Evolutionary conservation across 2,888 invertebrate genomes (phyloP).

Genomic region (Epistrophella euchroma): DNA sequence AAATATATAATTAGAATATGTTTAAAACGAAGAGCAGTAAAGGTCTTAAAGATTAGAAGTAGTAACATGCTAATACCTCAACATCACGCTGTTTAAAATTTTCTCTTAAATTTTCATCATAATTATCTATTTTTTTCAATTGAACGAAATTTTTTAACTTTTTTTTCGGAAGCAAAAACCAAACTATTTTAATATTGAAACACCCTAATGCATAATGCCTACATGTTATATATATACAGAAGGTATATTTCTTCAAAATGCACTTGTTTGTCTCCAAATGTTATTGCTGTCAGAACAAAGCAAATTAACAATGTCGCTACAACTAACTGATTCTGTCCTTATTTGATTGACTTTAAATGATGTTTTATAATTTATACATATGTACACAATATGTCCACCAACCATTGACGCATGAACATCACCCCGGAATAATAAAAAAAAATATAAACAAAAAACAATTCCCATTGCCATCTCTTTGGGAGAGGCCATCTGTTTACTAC

Average conservation of each 20-base stretch:
- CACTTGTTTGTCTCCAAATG: conserved; percentile 22
- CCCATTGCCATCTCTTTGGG: conserved; percentile 27
- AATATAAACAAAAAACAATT: background rate
- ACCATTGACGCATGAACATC: conserved; percentile 53
- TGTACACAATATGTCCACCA: background rate
- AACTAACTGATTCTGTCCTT: conserved; percentile 49
- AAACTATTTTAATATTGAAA: too few relatives aligned
- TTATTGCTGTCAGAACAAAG: conserved; percentile 50
- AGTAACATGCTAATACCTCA: too few relatives aligned
- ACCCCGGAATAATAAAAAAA: background rate
- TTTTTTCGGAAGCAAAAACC: too few relatives aligned
- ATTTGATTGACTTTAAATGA: conserved; percentile 58
- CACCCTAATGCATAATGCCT: too few relatives aligned
- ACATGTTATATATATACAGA: too few relatives aligned
- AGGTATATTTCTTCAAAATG: background rate
- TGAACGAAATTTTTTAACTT: too few relatives aligned
- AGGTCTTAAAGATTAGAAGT: too few relatives aligned
- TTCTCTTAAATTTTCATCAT: too few relatives aligned
- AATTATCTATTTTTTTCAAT: too few relatives aligned
- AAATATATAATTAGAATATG: too few relatives aligned
- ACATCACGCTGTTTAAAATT: too few relatives aligned
- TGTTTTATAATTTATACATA: conserved; percentile 19
- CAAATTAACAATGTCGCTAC: conserved; percentile 6
- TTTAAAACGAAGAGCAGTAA: too few relatives aligned
- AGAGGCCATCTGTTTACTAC: conserved; percentile 59